Evolutionary conservation across 1,140 invertebrate genomes (phyloP).

Genomic region (Brachionus angularis): DNA sequence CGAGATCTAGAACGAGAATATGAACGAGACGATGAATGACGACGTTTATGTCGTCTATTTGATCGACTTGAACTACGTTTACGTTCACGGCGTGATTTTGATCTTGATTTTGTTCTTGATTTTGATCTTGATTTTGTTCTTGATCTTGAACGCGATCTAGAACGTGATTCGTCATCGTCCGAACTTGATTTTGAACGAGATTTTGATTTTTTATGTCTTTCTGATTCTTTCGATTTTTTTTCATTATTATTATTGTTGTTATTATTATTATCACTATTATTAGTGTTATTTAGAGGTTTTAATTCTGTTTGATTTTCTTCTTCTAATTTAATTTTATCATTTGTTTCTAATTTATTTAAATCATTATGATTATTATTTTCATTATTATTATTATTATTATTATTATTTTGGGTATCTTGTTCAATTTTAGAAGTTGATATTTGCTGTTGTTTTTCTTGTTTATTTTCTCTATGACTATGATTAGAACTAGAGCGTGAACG

Average conservation of each 20-base stretch:
- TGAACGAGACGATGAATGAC: not conserved
- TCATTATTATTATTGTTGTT: not conserved
- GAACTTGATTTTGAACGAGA: conserved; percentile 22
- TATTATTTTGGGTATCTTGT: no score
- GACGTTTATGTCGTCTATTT: not conserved
- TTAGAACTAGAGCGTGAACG: not conserved
- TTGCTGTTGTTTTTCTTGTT: not conserved
- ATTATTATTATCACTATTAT: no score
- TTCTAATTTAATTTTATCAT: no score
- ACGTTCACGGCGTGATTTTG: not conserved
- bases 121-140: not conserved
- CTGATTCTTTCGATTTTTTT: not conserved
- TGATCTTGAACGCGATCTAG: not conserved
- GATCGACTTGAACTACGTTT: not conserved
- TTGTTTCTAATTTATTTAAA: no score
- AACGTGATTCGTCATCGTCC: not conserved
- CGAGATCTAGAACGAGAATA: not conserved
- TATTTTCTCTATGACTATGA: not conserved
- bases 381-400: no score
- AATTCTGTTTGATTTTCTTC: no score
- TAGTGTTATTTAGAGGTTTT: not conserved
- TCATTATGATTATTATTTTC: no score
- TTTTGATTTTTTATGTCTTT: not conserved
- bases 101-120: not conserved
- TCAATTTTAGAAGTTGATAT: no score